phyloP scores from a whole-genome alignment of 1,140 invertebrate species.

The Ceratosolen solmsi region DNA sequence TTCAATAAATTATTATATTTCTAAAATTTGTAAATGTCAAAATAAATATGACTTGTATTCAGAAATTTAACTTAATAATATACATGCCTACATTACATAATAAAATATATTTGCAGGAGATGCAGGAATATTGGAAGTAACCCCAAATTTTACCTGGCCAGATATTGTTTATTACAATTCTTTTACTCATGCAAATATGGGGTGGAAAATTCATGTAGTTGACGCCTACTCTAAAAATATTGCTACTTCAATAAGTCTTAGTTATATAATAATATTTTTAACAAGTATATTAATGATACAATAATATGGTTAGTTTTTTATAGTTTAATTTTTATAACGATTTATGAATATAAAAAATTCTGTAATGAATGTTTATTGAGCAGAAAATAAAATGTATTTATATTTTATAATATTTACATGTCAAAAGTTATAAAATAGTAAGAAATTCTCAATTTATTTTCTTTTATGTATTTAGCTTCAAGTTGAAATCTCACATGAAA shows the following conservation, averaged over 20 bases:
- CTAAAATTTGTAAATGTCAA: too few relatives aligned
- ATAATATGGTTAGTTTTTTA: not conserved
- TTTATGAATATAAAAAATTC: too few relatives aligned
- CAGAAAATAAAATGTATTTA: not conserved
- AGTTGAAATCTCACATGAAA: too few relatives aligned
- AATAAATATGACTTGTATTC: too few relatives aligned
- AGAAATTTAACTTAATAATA: too few relatives aligned
- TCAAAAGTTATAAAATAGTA: not conserved
- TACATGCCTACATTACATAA: too few relatives aligned
- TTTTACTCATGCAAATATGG: constrained; percentile 92
- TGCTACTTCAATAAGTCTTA: not conserved
- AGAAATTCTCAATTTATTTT: too few relatives aligned
- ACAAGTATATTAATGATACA: constrained; percentile 10
- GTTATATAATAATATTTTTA: constrained; percentile 36
- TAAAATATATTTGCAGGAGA: constrained; percentile 71
- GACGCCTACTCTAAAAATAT: constrained; percentile 76
- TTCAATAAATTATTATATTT: too few relatives aligned
- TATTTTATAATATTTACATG: not conserved
- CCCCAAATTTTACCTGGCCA: constrained; percentile 92
- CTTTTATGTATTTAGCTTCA: too few relatives aligned
- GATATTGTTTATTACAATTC: constrained; percentile 95
- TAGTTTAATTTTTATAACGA: too few relatives aligned
- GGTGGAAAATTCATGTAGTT: constrained; percentile 90
- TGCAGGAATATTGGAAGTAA: constrained; percentile 83
- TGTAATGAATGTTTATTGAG: too few relatives aligned